Conservation (phyloP, 2,888 invertebrate genomes). For the Sycophila texana region DNA sequence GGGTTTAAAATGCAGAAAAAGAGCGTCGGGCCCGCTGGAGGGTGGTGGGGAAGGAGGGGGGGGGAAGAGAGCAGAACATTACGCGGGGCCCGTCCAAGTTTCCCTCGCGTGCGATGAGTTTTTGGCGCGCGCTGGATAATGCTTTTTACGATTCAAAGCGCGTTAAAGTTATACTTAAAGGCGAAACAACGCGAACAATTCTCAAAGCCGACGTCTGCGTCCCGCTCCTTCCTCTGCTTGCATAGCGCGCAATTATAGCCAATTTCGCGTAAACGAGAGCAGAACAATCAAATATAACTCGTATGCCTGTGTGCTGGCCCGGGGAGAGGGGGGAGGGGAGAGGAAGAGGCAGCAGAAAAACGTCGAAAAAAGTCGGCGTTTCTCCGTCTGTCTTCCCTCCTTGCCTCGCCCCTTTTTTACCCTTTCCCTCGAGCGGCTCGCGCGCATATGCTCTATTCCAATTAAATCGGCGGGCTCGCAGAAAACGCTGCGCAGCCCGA, state of each 20-base stretch:
- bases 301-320: slow-evolving; percentile 21
- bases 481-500: too few relatives aligned
- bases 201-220: slow-evolving; percentile 3
- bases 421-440: not conserved
- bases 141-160: slow-evolving; percentile 55
- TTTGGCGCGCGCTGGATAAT: slow-evolving; percentile 43
- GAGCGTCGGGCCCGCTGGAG: slow-evolving; percentile 10
- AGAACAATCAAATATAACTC: slow-evolving; percentile 59
- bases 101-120: slow-evolving; percentile 39
- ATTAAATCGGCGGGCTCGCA: slow-evolving; percentile 1
- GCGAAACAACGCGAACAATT: slow-evolving; percentile 20
- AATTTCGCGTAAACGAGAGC: slow-evolving; percentile 65
- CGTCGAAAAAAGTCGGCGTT: slow-evolving; percentile 22
- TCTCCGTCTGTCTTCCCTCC: slow-evolving; percentile 12
- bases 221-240: slow-evolving; percentile 47
- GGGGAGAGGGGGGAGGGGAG: slow-evolving; percentile 16
- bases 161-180: slow-evolving; percentile 55
- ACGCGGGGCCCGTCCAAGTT: slow-evolving; percentile 31
- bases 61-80: slow-evolving; percentile 17
- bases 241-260: slow-evolving; percentile 64
- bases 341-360: slow-evolving; percentile 13
- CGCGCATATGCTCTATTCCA: slow-evolving; percentile 10
- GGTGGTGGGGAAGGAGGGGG: not conserved
- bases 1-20: slow-evolving; percentile 49
- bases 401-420: slow-evolving; percentile 24